These are phyloP conservation scores for Brassicogethes aeneus DNA, from an alignment of 2,888 invertebrate species.

Conservation along the genomic window DNA sequence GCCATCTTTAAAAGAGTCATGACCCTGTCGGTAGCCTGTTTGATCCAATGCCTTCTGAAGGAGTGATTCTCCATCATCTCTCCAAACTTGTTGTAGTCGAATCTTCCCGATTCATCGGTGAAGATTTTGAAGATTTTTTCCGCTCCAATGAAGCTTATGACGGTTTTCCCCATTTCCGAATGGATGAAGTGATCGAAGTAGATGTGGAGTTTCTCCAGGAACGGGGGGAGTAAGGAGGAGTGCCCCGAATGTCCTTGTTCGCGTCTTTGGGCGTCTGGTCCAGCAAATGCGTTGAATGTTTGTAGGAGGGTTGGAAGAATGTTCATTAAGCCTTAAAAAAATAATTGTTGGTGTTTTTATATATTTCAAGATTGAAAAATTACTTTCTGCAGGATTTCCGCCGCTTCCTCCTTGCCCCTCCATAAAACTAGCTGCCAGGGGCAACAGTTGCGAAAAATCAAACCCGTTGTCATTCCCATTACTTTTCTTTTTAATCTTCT, in stretches of 20 bases:
- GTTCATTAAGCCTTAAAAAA: conserved; percentile 33
- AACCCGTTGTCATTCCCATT: background rate
- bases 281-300: conserved; percentile 51
- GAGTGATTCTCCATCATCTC: conserved; percentile 73
- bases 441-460: background rate
- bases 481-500: no score
- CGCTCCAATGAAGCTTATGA: conserved; percentile 66
- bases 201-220: conserved; percentile 59
- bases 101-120: conserved; percentile 56
- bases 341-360: background rate
- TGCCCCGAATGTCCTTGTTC: conserved; percentile 60
- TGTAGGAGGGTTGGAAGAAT: conserved; percentile 61
- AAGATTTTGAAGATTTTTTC: conserved; percentile 61
- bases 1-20: conserved; percentile 66
- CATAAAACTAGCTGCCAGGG: background rate
- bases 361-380: background rate
- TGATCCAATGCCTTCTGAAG: conserved; percentile 73
- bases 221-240: conserved; percentile 61
- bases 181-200: conserved; percentile 72
- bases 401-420: background rate
- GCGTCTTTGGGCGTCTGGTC: conserved; percentile 51
- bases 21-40: conserved; percentile 62
- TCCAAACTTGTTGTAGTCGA: conserved; percentile 64
- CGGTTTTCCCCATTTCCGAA: conserved; percentile 65
- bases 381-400: background rate